These are phyloP conservation scores for Neogale vison DNA, from an alignment of 2,113 vertebrate species.

Conservation along the genomic window DNA sequence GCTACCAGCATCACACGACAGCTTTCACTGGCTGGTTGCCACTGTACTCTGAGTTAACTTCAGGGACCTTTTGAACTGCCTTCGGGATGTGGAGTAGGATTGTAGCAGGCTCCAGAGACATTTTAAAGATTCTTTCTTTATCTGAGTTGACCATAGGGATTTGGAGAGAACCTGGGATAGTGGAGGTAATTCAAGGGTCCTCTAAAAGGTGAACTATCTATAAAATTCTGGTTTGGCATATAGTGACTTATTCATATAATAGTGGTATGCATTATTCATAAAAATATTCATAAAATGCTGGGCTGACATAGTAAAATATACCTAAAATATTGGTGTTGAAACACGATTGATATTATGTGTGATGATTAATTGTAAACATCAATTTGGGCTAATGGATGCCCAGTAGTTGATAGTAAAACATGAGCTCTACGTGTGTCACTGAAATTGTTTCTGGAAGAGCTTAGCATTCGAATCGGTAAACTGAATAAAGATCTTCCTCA, in stretches of 20 bases:
- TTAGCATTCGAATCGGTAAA: neutral
- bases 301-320: neutral
- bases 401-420: neutral
- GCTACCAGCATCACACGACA: neutral
- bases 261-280: neutral
- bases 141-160: neutral
- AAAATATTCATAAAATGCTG: slow-evolving; percentile 6
- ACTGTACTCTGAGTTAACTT: slow-evolving; percentile 51
- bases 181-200: neutral
- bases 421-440: neutral
- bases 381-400: neutral
- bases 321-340: neutral
- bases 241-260: neutral
- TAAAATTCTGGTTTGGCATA: neutral
- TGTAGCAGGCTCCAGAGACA: slow-evolving; percentile 25
- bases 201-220: slow-evolving; percentile 35
- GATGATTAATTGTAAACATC: neutral
- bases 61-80: slow-evolving; percentile 60
- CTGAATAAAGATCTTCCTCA: neutral
- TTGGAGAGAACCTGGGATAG: neutral
- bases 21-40: slow-evolving; percentile 46
- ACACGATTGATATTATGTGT: neutral
- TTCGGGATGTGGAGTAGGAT: slow-evolving; percentile 20
- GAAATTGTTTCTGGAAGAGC: neutral
- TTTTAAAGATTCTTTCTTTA: slow-evolving; percentile 33